Evolutionary conservation across 2,797 vertebrate genomes (phyloP), one percentile per base, ranked within the genome.

Genomic region (Petrocephalus schoutedeni): DNA sequence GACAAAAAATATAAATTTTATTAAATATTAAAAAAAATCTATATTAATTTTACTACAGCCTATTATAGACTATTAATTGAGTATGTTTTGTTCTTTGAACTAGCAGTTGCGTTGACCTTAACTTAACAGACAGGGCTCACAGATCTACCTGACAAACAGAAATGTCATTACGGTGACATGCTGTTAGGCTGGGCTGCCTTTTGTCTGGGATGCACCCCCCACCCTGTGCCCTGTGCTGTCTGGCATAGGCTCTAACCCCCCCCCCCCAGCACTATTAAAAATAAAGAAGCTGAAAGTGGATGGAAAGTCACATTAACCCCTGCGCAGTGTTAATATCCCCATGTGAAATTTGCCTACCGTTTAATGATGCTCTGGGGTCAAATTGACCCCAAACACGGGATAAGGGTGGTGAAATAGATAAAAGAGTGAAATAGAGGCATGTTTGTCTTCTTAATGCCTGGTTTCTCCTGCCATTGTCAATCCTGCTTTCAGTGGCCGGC

Each of bases 401-500:
- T 28, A 28, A 28, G 28, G 28, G 28, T 28, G 28, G 28, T 28
- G 28, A 28, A 28, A 28, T 28, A 28, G 28, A 28, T 28, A 28
- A 77, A 45, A 3, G 36, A 45, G 71, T 45, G 36, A 77, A 77
- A 45, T 0, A 5, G 14, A 45, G 36, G 16, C 49, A 21, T 74
- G 51, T 80, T 21, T 77, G 14, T 80, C 32, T 80, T 41, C 56
- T 45, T 21, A 6, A 6, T 19, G 16, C 23, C 12, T 74, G 16
- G 21, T 21, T 77, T 77, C 36, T 23, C 51, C 56, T 32, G 59
- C 28, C n/a, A 9, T 32, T 83, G 82, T 71, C 88, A 57, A 9
- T 58, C 8, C 58, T 85, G 64, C 80, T 87, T 74, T 87, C 87
- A 89, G 87, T 87, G 58, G 56, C 84, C 51, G 56, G 85, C 88